These are phyloP conservation scores for Drosophila maculinotata DNA, from an alignment of 2,888 invertebrate species.

Conservation along the genomic window DNA sequence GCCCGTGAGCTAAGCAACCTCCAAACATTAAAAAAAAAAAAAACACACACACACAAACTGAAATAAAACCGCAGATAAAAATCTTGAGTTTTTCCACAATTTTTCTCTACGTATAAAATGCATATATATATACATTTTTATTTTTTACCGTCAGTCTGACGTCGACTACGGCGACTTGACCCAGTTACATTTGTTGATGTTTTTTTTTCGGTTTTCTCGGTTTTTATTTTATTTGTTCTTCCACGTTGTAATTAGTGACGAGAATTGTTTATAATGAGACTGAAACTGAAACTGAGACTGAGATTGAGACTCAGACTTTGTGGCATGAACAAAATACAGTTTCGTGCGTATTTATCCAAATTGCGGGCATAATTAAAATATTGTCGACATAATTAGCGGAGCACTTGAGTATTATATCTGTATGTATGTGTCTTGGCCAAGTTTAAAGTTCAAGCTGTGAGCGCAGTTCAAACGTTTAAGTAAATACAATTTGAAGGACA, in stretches of 20 bases:
- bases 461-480: constrained; percentile 17
- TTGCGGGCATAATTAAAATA: constrained; percentile 73
- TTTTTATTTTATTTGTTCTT: constrained; percentile 68
- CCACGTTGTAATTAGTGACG: constrained; percentile 77
- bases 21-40: constrained; percentile 27
- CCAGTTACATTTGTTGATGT: constrained; percentile 78
- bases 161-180: constrained; percentile 66
- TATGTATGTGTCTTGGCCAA: constrained; percentile 11
- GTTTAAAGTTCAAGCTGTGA: constrained; percentile 54
- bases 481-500: constrained; percentile 45
- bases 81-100: constrained; percentile 77
- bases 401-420: constrained; percentile 14
- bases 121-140: constrained; percentile 1
- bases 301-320: constrained; percentile 24
- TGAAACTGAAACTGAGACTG: constrained; percentile 46
- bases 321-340: constrained; percentile 22
- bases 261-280: constrained; percentile 76
- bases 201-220: constrained; percentile 36
- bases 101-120: constrained; percentile 46
- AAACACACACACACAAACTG: constrained; percentile 25
- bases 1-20: constrained; percentile 46
- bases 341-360: constrained; percentile 56
- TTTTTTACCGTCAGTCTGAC: constrained; percentile 37
- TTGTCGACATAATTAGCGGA: constrained; percentile 70
- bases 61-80: constrained; percentile 77